Base-by-base conservation (phyloP, 2,888 invertebrate species). In the Carterocephalus palaemon region DNA sequence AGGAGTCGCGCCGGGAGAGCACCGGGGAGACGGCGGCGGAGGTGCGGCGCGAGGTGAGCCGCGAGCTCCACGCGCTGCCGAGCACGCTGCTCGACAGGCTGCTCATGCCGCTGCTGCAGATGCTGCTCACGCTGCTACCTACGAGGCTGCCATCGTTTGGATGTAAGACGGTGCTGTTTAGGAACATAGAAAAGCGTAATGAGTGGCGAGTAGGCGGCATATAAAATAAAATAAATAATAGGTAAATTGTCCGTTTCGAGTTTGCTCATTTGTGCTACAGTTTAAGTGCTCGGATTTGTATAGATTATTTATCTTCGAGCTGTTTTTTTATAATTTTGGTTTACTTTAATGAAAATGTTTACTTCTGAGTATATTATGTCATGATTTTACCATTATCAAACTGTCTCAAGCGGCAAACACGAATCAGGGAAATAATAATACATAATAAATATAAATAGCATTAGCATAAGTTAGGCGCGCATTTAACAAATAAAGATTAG, bases 111-210 rank as follows among this genome's bases (percentile, higher is more conserved):
- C 90, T 90, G 51, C 88, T 88, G 58, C 87, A 88, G 17, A 90
- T 80, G 63, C 90, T 90, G 57, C 88, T 80, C 24, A 92, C 91
- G 51, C 89, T 89, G 45, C 91, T 92, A 45, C 92, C 92, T 31
- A 91, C 90, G 48, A 91, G 84, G 45, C 92, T 92, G 49, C 93
- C 93, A 74, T 96, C 96, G 70, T 95, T 95, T 0, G 96, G 96
- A 80, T 96, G 96, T 79, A 95, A 89, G 8, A 97, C 95, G 49
- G 93, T 94, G 68, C 96, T 94, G 70, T 48, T 46, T 61, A 53
- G 33, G 37, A 52, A 47, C 40, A 40, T 19, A 46, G n/a, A 54
- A 52, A 38, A 41, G 26, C 26, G 36, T 17, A 37, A 42, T 42
- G 34, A 28, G 20, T 42, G 28, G 19, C 36, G 43, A 31, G 36